A percentile compares a stretch with the other conserved stretches of the same genome.
Conservation (phyloP, 2,113 vertebrate genomes). For the Silurus asotus region DNA sequence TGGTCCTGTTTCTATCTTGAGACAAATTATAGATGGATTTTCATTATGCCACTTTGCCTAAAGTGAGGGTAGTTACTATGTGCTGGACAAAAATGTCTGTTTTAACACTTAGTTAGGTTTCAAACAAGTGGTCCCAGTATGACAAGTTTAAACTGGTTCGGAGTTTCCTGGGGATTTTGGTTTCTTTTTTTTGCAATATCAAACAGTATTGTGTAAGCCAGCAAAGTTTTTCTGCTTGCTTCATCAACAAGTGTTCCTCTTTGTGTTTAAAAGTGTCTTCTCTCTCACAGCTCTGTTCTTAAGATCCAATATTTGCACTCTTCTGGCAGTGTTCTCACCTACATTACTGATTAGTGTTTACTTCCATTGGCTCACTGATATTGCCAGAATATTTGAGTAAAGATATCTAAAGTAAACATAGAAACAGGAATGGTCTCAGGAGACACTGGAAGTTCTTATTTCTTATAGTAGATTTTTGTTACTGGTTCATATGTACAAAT, state of each 20-base stretch:
- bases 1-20: neutral
- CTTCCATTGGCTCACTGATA: neutral
- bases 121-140: neutral
- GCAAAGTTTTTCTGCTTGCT: constrained; percentile 56
- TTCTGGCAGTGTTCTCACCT: neutral
- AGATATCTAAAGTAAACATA: neutral
- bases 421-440: neutral
- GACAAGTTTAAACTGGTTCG: constrained; percentile 2
- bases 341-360: neutral
- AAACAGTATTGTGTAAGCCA: constrained; percentile 46
- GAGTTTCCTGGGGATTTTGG: neutral
- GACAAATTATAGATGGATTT: neutral
- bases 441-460: neutral
- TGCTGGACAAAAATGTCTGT: too few relatives aligned
- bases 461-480: neutral
- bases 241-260: constrained; percentile 67
- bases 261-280: constrained; percentile 43
- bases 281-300: neutral
- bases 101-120: neutral
- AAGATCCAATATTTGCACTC: neutral
- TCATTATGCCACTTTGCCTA: neutral
- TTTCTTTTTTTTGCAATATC: constrained; percentile 28
- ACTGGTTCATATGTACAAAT: too few relatives aligned
- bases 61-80: neutral
- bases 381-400: neutral